phyloP scores from a whole-genome alignment of 2,797 vertebrate genomes.

The Sebastes jordani region DNA sequence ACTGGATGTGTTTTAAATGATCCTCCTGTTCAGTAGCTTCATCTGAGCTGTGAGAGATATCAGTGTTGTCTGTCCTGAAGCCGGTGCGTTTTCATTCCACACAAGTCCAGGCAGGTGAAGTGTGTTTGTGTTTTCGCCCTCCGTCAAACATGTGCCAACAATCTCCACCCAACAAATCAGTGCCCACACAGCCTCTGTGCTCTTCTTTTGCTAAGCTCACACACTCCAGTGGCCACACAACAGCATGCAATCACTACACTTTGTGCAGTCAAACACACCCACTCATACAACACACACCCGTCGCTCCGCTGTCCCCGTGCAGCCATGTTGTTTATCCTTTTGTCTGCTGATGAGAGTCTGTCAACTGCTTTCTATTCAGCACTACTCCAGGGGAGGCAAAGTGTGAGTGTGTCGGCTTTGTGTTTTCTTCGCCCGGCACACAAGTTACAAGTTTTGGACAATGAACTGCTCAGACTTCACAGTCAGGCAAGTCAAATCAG shows the following conservation, averaged over 20 bases:
- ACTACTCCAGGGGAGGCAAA: background rate
- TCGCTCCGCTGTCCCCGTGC: background rate
- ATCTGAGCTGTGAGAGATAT: background rate
- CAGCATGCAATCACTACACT: constrained; percentile 2
- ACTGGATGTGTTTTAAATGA: background rate
- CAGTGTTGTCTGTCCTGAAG: background rate
- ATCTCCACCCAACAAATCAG: constrained; percentile 33
- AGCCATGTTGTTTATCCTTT: constrained; percentile 21
- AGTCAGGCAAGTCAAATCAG: background rate
- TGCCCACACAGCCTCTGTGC: constrained; percentile 4
- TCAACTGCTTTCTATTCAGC: constrained; percentile 4
- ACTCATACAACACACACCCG: background rate
- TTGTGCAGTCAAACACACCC: background rate
- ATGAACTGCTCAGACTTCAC: background rate
- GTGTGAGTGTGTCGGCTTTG: background rate
- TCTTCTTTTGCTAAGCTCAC: constrained; percentile 21
- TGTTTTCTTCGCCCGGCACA: background rate
- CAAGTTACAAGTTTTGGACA: background rate
- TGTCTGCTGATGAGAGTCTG: constrained; percentile 30
- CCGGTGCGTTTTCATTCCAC: background rate
- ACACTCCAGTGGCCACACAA: constrained; percentile 25
- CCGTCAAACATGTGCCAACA: constrained; percentile 26
- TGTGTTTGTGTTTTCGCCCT: constrained; percentile 37
- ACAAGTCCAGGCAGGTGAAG: background rate
- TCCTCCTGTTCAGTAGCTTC: background rate